Base-by-base conservation (phyloP, 2,888 invertebrate genomes). In the Disparrhopalites patrizii region DNA sequence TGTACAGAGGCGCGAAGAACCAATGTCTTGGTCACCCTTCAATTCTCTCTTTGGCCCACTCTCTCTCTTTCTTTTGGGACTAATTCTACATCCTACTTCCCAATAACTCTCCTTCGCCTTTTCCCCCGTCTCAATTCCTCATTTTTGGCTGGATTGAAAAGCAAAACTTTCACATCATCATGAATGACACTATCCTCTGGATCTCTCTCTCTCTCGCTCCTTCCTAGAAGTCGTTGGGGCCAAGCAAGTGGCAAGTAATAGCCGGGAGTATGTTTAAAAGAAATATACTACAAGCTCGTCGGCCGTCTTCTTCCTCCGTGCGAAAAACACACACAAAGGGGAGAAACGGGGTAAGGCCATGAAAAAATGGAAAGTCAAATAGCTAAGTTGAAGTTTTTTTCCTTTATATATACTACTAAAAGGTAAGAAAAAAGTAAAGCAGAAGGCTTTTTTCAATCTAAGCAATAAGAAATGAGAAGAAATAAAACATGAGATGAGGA, bases 401-500 rank as follows among this genome's bases (percentile, higher is more conserved):
- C n/a, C n/a, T n/a, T n/a, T n/a, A n/a, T n/a, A n/a, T n/a, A n/a
- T n/a, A n/a, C n/a, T n/a, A n/a, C n/a, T n/a, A n/a, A n/a, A n/a
- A n/a, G n/a, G n/a, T n/a, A n/a, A n/a, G n/a, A n/a, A n/a, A 47
- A 60, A 60, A 58, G 43, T 58, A 58, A 58, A 60, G 60, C 50
- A 60, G 47, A 43, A 4, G 43, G 43, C 43, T 47, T 60, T 40
- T 33, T 51, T 61, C 30, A 51, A 61, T 51, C 61, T 61, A 33
- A 51, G 61, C 51, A 51, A 61, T 38, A 61, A 61, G 51, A 47
- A 61, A 61, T 61, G 61, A 38, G 51, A 56, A 30, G 64, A 64
- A 64, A 64, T 64, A 64, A 64, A 64, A 64, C 55, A 64, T 64
- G 56, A 64, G 56, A 64, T 56, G 64, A 56, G 27, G 54, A 62